Percentiles rank a stretch among this genome's conserved stretches.
phyloP scores from a whole-genome alignment of 2,888 invertebrate species.

The Drosophila borborema region DNA sequence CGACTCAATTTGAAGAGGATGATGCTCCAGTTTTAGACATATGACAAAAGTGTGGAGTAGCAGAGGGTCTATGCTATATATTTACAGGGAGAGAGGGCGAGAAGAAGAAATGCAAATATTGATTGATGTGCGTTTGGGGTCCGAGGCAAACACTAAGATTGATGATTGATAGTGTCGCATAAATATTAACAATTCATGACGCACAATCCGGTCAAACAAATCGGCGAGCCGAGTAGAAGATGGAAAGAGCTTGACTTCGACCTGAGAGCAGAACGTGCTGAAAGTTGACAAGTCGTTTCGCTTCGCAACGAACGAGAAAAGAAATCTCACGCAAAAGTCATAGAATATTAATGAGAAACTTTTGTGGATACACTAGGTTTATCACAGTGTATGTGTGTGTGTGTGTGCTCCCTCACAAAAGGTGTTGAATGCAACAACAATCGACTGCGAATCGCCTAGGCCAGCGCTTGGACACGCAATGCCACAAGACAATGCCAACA shows the following conservation, averaged over 20 bases:
- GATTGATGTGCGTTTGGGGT: constrained; percentile 58
- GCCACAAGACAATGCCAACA: constrained; percentile 12
- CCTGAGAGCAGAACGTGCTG: constrained; percentile 25
- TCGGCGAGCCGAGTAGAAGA: constrained; percentile 1
- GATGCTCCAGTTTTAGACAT: constrained; percentile 37
- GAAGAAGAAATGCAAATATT: constrained; percentile 64
- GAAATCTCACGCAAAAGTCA: constrained; percentile 63
- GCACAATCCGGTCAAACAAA: constrained; percentile 55
- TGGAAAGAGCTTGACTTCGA: constrained; percentile 1
- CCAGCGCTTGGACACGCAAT: constrained; percentile 13
- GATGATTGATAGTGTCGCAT: constrained; percentile 79
- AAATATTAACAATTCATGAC: constrained; percentile 78
- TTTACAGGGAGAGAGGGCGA: neutral
- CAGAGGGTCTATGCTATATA: constrained; percentile 1
- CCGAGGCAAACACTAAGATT: constrained; percentile 51
- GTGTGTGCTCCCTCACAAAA: constrained; percentile 6
- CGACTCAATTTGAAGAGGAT: constrained; percentile 19
- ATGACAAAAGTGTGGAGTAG: constrained; percentile 5
- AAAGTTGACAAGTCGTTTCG: constrained; percentile 42
- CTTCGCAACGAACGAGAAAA: constrained; percentile 7
- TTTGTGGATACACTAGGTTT: constrained; percentile 4
- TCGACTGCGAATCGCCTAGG: constrained; percentile 17
- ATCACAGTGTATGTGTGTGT: neutral
- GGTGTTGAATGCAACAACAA: constrained; percentile 40
- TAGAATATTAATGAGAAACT: constrained; percentile 65